Percentiles rank a stretch among this genome's conserved stretches.
phyloP scores from a whole-genome alignment of 2,113 vertebrate species.

The Pachypanchax playfairii region DNA sequence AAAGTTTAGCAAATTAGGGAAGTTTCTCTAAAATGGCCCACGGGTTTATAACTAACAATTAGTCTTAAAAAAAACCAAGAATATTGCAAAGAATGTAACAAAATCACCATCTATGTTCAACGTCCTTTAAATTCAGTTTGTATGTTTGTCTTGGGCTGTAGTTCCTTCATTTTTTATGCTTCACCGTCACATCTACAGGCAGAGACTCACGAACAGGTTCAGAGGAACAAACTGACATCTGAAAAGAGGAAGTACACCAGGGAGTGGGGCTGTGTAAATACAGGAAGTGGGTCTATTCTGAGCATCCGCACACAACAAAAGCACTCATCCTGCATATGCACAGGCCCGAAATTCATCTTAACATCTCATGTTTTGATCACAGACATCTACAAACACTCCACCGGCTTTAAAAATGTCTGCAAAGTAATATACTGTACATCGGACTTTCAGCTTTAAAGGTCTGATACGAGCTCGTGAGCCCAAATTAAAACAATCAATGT shows the following conservation, averaged over 20 bases:
- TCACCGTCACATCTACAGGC: no score
- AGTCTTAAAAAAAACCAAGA: slow-evolving; percentile 7
- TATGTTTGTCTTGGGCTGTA: not conserved
- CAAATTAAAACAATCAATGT: not conserved
- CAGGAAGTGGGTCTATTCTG: slow-evolving; percentile 57
- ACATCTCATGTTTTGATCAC: slow-evolving; percentile 1
- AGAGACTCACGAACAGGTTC: slow-evolving; percentile 2
- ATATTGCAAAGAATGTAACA: slow-evolving; percentile 15
- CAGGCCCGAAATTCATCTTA: slow-evolving; percentile 11
- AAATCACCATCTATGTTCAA: slow-evolving; percentile 4
- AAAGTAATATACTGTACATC: not conserved
- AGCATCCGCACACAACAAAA: slow-evolving; percentile 47
- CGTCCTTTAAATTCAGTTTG: slow-evolving; percentile 18
- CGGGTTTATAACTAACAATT: slow-evolving; percentile 4
- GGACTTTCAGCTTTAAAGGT: not conserved
- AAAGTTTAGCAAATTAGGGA: not conserved
- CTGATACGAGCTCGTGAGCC: not conserved
- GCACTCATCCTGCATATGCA: slow-evolving; percentile 41
- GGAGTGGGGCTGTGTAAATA: slow-evolving; percentile 46
- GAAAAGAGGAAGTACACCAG: slow-evolving; percentile 61
- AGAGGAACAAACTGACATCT: slow-evolving; percentile 18
- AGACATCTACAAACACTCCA: not conserved
- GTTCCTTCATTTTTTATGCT: slow-evolving; percentile 25
- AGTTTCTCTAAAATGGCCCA: not conserved
- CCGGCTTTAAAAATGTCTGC: not conserved